Evolutionary conservation across 2,113 vertebrate genomes (phyloP).

Genomic region (Ceyx margarethae): DNA sequence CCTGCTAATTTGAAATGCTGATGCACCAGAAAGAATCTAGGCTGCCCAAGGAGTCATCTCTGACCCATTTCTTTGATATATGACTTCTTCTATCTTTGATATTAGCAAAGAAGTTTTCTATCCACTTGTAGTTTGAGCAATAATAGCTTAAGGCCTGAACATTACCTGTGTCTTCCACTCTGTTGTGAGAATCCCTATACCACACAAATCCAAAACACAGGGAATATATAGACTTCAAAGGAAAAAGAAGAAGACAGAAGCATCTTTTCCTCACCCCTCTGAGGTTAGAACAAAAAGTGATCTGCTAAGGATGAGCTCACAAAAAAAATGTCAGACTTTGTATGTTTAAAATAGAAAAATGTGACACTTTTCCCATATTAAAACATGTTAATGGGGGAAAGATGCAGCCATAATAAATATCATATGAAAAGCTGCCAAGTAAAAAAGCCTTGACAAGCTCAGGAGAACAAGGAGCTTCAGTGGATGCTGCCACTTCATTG

Average conservation of each 20-base stretch:
- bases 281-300: constrained; percentile 41
- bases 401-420: constrained; percentile 67
- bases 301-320: constrained; percentile 22
- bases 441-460: constrained; percentile 65
- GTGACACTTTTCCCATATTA: constrained; percentile 63
- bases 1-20: constrained; percentile 61
- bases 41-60: constrained; percentile 31
- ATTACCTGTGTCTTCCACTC: constrained; percentile 15
- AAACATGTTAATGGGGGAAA: constrained; percentile 65
- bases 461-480: constrained; percentile 58
- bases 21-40: constrained; percentile 40
- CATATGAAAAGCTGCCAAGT: constrained; percentile 68
- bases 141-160: constrained; percentile 40
- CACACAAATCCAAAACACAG: constrained; percentile 9
- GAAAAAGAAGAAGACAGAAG: constrained; percentile 6
- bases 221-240: constrained; percentile 34
- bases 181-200: background rate
- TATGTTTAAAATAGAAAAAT: constrained; percentile 54
- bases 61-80: constrained; percentile 61
- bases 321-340: constrained; percentile 53
- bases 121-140: constrained; percentile 17
- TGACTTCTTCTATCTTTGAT: constrained; percentile 30
- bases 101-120: constrained; percentile 34
- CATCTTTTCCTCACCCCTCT: constrained; percentile 1
- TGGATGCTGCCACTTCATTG: constrained; percentile 52